Base-by-base conservation (phyloP, 1,140 invertebrate genomes). In the Papilio polyxenes region DNA sequence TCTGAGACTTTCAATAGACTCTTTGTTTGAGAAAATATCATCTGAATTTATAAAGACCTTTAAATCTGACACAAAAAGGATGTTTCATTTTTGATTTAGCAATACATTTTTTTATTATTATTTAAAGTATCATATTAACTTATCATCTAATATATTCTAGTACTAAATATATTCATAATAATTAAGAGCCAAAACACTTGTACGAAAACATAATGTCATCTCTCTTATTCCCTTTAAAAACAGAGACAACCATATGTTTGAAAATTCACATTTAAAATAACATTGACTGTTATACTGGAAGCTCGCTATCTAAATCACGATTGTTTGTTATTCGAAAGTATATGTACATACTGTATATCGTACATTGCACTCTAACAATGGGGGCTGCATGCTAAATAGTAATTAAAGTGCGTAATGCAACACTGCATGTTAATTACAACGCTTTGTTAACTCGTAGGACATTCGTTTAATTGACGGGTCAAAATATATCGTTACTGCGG, bases 1-100 rank as follows among this genome's bases (percentile, higher is more conserved):
- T 72, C 65, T 72, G 65, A 72, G 65, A 72, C n/a, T 72, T 72
- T 72, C 65, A 72, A 72, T 72, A 72, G 65, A 37, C 23, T 15
- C 65, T 72, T 72, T 72, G 65, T 72, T 72, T 4, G 7, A 15
- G 6, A 44, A 72, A 72, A 72, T 37, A 72, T 72, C 65, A 37
- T 72, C 31, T 37, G 65, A 37, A 11, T 72, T 72, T 72, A 37
- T 20, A 72, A 37, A 72, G 23, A 11, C 65, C n/a, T 72, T 72
- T 37, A 72, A 72, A 15, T 72, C 13, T 72, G 65, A 17, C 31
- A 37, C 65, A 69, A 72, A 40, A 72, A 72, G 31, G 65, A 17
- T 65, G 2, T 37, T 72, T 72, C 65, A 37, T 72, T 31, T 69
- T 40, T 72, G 31, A 23, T 40, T 72, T 72, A 10, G 37, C 9